Conservation (phyloP, 1,140 invertebrate genomes). For the Philotrypesis tridentata region DNA sequence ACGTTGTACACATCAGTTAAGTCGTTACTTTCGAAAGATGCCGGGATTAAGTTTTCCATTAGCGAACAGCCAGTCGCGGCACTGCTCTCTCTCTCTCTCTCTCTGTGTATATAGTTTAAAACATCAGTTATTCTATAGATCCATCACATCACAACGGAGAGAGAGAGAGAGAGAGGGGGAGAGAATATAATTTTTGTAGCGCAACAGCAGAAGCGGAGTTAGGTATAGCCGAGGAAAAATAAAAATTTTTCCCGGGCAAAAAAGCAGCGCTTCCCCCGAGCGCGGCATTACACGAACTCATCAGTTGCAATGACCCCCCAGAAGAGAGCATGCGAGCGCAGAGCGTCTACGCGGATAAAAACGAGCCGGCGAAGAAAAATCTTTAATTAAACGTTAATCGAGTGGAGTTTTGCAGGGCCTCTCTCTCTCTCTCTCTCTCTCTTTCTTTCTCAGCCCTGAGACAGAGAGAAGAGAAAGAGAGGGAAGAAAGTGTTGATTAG, state of each 20-base stretch:
- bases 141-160: too few relatives aligned
- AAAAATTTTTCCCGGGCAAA: not conserved
- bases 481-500: constrained; percentile 49
- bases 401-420: constrained; percentile 25
- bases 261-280: too few relatives aligned
- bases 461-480: too few relatives aligned
- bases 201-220: too few relatives aligned
- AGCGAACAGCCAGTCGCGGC: not conserved
- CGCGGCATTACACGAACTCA: constrained; percentile 20
- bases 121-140: not conserved
- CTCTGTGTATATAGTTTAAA: too few relatives aligned
- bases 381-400: constrained; percentile 49
- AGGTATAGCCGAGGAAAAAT: too few relatives aligned
- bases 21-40: not conserved
- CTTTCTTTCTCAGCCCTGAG: constrained; percentile 12
- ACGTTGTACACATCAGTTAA: not conserved
- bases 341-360: not conserved
- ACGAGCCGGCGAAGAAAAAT: constrained; percentile 29
- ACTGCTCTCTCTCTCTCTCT: too few relatives aligned
- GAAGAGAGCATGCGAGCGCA: not conserved
- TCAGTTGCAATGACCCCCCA: constrained; percentile 19
- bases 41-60: not conserved
- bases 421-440: too few relatives aligned
- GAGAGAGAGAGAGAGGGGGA: too few relatives aligned
- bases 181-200: not conserved